A percentile compares a stretch with the other conserved stretches of the same genome.
phyloP scores from a whole-genome alignment of 2,888 invertebrate species.

The Eugnorisma glareosa region DNA sequence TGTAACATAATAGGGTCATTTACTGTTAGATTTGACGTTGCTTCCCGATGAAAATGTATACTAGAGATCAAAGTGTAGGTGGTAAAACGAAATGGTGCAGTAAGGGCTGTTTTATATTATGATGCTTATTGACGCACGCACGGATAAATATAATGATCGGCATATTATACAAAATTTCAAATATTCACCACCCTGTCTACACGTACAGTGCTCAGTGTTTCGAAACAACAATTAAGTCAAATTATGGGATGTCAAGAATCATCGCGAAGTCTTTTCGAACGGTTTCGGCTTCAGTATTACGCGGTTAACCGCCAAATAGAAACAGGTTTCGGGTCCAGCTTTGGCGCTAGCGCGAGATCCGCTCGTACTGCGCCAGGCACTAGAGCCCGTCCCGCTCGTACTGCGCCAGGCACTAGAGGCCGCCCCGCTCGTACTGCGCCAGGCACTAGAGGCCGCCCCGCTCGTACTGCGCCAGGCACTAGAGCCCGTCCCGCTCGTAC shows the following conservation, averaged over 20 bases:
- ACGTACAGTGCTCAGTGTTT: background rate
- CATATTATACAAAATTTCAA: background rate
- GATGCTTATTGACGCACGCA: background rate
- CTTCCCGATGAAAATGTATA: background rate
- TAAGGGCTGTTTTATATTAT: background rate
- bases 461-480: slow-evolving; percentile 94
- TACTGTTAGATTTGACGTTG: background rate
- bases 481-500: slow-evolving; percentile 73
- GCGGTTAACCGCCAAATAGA: background rate
- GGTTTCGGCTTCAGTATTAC: background rate
- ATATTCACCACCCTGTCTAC: background rate
- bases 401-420: slow-evolving; percentile 89
- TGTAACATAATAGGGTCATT: slow-evolving; percentile 40
- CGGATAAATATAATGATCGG: background rate
- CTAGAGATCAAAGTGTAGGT: background rate
- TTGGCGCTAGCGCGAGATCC: slow-evolving; percentile 1
- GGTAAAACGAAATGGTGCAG: background rate
- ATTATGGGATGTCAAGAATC: background rate
- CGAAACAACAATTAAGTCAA: slow-evolving; percentile 8
- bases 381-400: slow-evolving; percentile 90
- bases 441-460: background rate
- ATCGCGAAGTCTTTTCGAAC: background rate
- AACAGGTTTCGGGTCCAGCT: background rate
- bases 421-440: slow-evolving; percentile 88
- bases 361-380: slow-evolving; percentile 9